These are phyloP conservation scores for Hydrolagus affinis DNA, from an alignment of 2,113 vertebrate species.

Conservation along the genomic window DNA sequence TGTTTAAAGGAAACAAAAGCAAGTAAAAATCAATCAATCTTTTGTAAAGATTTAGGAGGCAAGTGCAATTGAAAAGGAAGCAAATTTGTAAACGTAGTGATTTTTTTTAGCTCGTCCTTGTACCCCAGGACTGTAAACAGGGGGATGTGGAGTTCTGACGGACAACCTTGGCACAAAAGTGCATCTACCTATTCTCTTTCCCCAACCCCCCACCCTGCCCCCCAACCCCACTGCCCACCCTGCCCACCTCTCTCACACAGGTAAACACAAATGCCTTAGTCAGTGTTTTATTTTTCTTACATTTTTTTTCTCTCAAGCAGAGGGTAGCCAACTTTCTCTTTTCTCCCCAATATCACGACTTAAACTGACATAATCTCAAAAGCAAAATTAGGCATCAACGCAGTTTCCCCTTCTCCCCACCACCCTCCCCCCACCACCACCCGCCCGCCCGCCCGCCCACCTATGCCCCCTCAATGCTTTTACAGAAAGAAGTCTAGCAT, in stretches of 20 bases:
- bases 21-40: too few species aligned
- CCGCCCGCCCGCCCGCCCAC: too few species aligned
- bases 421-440: too few species aligned
- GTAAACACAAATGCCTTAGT: conserved; percentile 34
- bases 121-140: conserved; percentile 34
- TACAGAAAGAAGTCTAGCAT: conserved; percentile 15
- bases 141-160: neutral
- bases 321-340: conserved; percentile 14
- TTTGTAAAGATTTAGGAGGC: conserved; percentile 33
- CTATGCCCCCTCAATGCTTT: conserved; percentile 9
- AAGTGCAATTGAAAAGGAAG: conserved; percentile 33
- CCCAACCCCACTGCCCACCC: neutral
- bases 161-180: conserved; percentile 27
- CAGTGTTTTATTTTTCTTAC: conserved; percentile 1
- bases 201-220: neutral
- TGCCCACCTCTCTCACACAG: neutral
- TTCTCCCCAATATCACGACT: conserved; percentile 33
- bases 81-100: conserved; percentile 24
- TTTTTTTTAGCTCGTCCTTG: conserved; percentile 28
- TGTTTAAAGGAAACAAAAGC: conserved; percentile 18
- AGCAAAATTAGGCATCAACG: conserved; percentile 32
- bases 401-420: too few species aligned
- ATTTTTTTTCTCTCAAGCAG: conserved; percentile 12
- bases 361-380: conserved; percentile 41
- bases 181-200: neutral